These are phyloP conservation scores for Globia sparganii DNA, from an alignment of 2,888 invertebrate species.

Conservation along the genomic window DNA sequence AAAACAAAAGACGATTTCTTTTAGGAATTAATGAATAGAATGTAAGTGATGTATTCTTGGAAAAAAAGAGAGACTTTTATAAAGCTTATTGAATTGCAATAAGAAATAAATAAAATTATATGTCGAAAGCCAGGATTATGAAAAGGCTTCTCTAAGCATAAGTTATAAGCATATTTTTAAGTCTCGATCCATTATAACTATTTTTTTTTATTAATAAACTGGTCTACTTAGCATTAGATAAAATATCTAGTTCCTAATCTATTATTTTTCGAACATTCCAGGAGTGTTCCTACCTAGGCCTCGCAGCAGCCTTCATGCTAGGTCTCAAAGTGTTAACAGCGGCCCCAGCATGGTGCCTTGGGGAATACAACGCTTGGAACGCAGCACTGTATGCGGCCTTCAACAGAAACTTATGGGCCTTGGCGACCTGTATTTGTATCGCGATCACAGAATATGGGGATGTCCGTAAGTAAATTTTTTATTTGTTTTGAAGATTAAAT, in stretches of 20 bases:
- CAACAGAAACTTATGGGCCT: conserved; percentile 59
- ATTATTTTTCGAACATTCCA: conserved; percentile 21
- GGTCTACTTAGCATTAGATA: not conserved
- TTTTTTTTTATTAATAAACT: not conserved
- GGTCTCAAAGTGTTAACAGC: conserved; percentile 48
- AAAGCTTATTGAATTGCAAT: not conserved
- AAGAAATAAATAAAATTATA: not conserved
- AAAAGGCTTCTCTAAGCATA: not conserved
- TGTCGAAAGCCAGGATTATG: not conserved
- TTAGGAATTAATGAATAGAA: not conserved
- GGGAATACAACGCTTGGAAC: conserved; percentile 59
- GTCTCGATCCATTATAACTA: not conserved
- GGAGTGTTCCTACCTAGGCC: conserved; percentile 51
- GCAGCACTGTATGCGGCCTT: conserved; percentile 49
- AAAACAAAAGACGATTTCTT: not conserved
- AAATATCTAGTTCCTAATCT: not conserved
- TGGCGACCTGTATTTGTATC: conserved; percentile 43
- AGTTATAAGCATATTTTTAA: not conserved
- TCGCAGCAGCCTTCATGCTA: conserved; percentile 39
- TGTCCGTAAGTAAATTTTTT: conserved; percentile 40
- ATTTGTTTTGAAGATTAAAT: not conserved
- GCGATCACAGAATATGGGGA: conserved; percentile 51
- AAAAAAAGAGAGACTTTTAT: not conserved
- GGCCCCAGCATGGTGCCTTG: conserved; percentile 56
- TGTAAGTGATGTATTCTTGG: not conserved